Evolutionary conservation across 2,888 invertebrate genomes (phyloP), one percentile per base, ranked within the genome.

Genomic region (Octonoba sinensis): DNA sequence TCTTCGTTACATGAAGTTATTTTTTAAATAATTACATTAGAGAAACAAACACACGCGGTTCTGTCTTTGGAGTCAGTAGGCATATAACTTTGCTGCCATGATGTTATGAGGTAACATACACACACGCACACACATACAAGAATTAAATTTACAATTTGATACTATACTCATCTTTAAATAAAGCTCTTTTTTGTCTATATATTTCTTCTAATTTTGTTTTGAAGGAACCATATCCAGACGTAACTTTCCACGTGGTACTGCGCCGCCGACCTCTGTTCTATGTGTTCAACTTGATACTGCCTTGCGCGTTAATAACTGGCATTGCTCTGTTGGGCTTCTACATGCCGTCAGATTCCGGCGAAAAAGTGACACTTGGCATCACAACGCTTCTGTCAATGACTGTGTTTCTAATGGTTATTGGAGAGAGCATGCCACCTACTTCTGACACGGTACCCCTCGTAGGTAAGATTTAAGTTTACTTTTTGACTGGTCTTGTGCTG

Each of bases 321-420:
- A 94, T 95, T 85, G 95, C 95, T 66, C 90, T 95, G 66, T 90
- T 95, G 86, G 94, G 95, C 77, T 95, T 95, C 90, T 95, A 95
- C 91, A 95, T 95, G 86, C 95, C 95, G 36, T 94, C 94, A 59
- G 95, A 95, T 87, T 94, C 94, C 3, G 95, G 95, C 0, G 95
- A 95, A 88, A 95, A 95, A 89, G 95, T 95, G 83, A 95, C 95
- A 0, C 90, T 95, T 27, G 95, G 95, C 27, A 95, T 95, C 87
- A 94, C 94, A 86, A 95, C 95, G 4, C 91, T 95, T n/a, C 91
- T 95, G 16, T 94, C 94, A 24, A 95, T 95, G 93, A 95, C 95
- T 0, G 95, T 95, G 49, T 95, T 95, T 89, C 91, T 95, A 84
- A 95, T 95, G 94, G 93, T 95, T 60, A 95, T 95, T 76, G 90